phyloP scores from a whole-genome alignment of 2,797 vertebrate genomes.

The Labeo calbasu region DNA sequence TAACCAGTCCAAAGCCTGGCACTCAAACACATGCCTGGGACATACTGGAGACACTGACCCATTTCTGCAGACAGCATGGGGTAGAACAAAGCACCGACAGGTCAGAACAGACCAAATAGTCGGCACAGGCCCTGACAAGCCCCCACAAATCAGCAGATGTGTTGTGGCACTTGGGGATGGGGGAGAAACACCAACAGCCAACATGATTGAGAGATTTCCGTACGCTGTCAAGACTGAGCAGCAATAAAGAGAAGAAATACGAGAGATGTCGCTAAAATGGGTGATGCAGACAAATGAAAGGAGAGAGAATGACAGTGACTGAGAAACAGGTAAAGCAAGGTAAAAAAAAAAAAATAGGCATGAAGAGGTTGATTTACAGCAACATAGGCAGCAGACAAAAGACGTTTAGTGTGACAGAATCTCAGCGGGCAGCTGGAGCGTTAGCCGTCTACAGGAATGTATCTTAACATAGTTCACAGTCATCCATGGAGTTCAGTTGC shows the following conservation, averaged over 20 bases:
- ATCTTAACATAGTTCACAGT: constrained; percentile 24
- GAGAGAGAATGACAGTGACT: background rate
- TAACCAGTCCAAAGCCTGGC: constrained; percentile 23
- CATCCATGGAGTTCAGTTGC: constrained; percentile 31
- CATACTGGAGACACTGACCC: constrained; percentile 44
- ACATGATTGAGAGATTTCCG: background rate
- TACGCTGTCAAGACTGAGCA: background rate
- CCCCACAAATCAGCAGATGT: constrained; percentile 46
- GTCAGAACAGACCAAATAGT: constrained; percentile 42
- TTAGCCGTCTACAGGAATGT: constrained; percentile 21
- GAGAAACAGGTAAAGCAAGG: background rate
- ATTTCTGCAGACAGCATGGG: constrained; percentile 31
- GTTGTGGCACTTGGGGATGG: constrained; percentile 5
- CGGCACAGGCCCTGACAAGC: constrained; percentile 62
- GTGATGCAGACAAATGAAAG: constrained; percentile 40
- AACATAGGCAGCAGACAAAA: constrained; percentile 33
- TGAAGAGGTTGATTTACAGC: constrained; percentile 2
- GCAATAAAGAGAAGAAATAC: constrained; percentile 25
- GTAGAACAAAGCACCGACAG: constrained; percentile 26
- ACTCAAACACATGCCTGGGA: constrained; percentile 30
- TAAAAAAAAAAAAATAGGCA: background rate
- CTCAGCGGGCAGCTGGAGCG: constrained; percentile 22
- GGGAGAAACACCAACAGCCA: background rate
- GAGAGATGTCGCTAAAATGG: constrained; percentile 39
- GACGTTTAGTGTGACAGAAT: constrained; percentile 32